Conservation (phyloP, 2,888 invertebrate genomes). For the Salpingus planirostris region DNA sequence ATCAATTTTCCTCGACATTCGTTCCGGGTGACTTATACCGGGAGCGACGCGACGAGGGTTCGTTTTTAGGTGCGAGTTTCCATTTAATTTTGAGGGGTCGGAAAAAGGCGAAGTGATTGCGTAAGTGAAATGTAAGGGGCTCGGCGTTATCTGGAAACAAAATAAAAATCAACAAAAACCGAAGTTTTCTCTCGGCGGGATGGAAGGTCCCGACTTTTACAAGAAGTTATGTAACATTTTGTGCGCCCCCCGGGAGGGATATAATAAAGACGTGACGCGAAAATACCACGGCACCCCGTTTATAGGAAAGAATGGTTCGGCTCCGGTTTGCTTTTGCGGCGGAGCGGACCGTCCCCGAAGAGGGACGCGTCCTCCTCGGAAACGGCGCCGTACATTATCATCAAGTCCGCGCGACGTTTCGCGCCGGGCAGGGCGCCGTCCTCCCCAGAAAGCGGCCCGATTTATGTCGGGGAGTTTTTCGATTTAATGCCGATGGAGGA, state of each 20-base stretch:
- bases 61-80: too few species aligned
- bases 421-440: too few species aligned
- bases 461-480: conserved; percentile 33
- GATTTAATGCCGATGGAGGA: conserved; percentile 28
- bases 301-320: conserved; percentile 38
- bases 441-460: too few species aligned
- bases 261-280: conserved; percentile 45
- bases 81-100: too few species aligned
- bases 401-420: too few species aligned
- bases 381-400: too few species aligned
- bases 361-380: too few species aligned
- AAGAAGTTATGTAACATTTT: conserved; percentile 45
- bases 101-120: conserved; percentile 1
- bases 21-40: too few species aligned
- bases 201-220: conserved; percentile 40
- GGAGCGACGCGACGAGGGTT: too few species aligned
- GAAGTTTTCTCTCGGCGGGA: conserved; percentile 29
- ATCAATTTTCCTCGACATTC: too few species aligned
- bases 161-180: conserved; percentile 35
- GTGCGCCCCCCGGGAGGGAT: conserved; percentile 41
- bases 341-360: conserved; percentile 29
- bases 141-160: conserved; percentile 11
- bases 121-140: conserved; percentile 13
- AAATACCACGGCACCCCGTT: conserved; percentile 37
- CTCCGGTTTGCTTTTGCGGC: conserved; percentile 26